A percentile compares a stretch with the other conserved stretches of the same genome.
These are phyloP conservation scores for Nilaparvata lugens DNA, from an alignment of 1,140 invertebrate species.

Conservation along the genomic window DNA sequence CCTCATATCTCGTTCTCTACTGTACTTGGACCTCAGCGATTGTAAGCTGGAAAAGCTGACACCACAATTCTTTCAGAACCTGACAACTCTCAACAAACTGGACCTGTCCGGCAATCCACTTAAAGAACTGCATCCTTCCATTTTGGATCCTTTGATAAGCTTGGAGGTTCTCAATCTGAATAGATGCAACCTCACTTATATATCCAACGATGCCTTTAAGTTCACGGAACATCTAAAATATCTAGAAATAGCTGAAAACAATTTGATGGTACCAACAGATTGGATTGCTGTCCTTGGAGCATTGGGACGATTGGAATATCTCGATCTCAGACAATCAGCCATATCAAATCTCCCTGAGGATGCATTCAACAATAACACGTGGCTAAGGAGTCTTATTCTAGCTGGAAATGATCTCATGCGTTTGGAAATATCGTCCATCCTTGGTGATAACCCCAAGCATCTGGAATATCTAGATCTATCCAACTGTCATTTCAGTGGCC, in stretches of 20 bases:
- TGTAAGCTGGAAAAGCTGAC: slow-evolving; percentile 49
- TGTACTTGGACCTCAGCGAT: slow-evolving; percentile 55
- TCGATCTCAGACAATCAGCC: slow-evolving; percentile 50
- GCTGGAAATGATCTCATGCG: slow-evolving; percentile 54
- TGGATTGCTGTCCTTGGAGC: slow-evolving; percentile 50
- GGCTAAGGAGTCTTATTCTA: slow-evolving; percentile 51
- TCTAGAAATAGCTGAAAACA: slow-evolving; percentile 52
- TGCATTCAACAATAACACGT: slow-evolving; percentile 53
- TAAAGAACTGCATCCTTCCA: slow-evolving; percentile 41
- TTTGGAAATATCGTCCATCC: slow-evolving; percentile 50
- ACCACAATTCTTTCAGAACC: slow-evolving; percentile 53
- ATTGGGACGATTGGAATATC: slow-evolving; percentile 48
- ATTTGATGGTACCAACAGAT: slow-evolving; percentile 41
- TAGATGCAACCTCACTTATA: slow-evolving; percentile 48
- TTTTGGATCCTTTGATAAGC: slow-evolving; percentile 51
- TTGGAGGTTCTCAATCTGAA: slow-evolving; percentile 55
- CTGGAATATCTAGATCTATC: slow-evolving; percentile 58
- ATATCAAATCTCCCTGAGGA: slow-evolving; percentile 52
- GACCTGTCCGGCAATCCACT: slow-evolving; percentile 62
- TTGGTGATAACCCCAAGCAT: slow-evolving; percentile 53
- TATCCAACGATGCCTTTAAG: slow-evolving; percentile 46
- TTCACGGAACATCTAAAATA: slow-evolving; percentile 49
- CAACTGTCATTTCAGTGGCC: slow-evolving; percentile 54
- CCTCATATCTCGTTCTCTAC: slow-evolving; percentile 49
- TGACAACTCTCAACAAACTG: slow-evolving; percentile 51